Conservation (phyloP, 1,140 invertebrate species). For the Orussus abietinus region DNA sequence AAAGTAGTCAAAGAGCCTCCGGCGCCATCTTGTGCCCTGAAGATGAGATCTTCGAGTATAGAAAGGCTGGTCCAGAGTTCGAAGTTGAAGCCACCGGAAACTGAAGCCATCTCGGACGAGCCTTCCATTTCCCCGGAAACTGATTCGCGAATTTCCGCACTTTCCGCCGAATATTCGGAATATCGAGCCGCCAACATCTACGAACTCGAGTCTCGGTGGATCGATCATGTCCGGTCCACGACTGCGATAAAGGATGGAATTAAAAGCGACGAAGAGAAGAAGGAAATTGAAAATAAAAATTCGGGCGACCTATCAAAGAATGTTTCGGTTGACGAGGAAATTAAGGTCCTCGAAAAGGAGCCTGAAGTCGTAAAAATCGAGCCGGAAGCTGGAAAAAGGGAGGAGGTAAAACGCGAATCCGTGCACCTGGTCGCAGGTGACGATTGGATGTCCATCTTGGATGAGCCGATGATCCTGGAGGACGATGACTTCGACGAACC, state of each 20-base stretch:
- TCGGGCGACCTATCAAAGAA: not conserved
- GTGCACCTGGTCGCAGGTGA: constrained; percentile 34
- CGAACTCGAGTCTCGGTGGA: constrained; percentile 27
- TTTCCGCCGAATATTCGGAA: constrained; percentile 21
- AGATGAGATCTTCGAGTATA: constrained; percentile 18
- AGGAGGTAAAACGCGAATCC: constrained; percentile 4
- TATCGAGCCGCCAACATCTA: constrained; percentile 25
- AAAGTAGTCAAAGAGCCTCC: constrained; percentile 26
- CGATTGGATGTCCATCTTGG: constrained; percentile 38
- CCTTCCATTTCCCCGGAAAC: constrained; percentile 1
- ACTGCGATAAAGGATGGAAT: not conserved
- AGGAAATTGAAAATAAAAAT: not conserved
- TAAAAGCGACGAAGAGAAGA: constrained; percentile 16
- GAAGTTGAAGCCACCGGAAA: constrained; percentile 30
- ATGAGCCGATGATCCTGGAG: constrained; percentile 11
- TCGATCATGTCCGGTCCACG: constrained; percentile 6
- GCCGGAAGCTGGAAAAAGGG: constrained; percentile 37
- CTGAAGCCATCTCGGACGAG: constrained; percentile 3
- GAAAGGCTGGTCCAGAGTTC: constrained; percentile 37
- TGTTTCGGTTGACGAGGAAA: constrained; percentile 1
- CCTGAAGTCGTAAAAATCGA: constrained; percentile 40
- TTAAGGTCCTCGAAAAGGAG: constrained; percentile 15
- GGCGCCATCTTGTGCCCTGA: not conserved
- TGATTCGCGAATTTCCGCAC: constrained; percentile 3
- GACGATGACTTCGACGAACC: constrained; percentile 23